Base-by-base conservation (phyloP, 1,140 invertebrate genomes). In the Leptinotarsa defecta region DNA sequence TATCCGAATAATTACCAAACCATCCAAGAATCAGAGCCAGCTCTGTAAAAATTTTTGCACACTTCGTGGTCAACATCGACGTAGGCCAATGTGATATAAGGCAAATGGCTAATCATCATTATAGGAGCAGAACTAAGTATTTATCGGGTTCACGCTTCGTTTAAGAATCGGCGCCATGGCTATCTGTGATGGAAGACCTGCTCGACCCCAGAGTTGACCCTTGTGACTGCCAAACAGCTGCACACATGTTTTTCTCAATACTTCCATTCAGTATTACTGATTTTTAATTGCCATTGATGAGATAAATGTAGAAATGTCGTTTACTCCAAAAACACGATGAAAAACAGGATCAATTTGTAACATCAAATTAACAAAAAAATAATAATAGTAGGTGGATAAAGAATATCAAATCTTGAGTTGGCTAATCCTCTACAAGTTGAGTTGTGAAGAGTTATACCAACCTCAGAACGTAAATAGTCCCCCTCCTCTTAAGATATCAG, bases 181-280 rank as follows among this genome's bases (percentile, higher is more conserved):
- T 68, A 68, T 68, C 65, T n/a, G 65, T 15, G 24, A 68, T 24
- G 65, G 65, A 24, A 68, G 65, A 68, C 65, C 65, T 68, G 65
- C 22, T 68, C 65, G 65, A 68, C 65, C 65, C 65, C 65, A n/a
- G 43, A 43, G 65, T 68, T 68, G 65, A 68, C 65, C 65, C 65
- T 11, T 24, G 15, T 43, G 65, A 68, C 15, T 68, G 43, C 65
- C 65, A 43, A 68, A 68, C 65, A 68, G 65, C 65, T 68, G 65
- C 65, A 68, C 24, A 43, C 52, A 57, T 34, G 65, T 34, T 34
- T 68, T 68, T 68, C 24, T 24, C 65, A 68, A 68, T 68, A 68
- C 20, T 68, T 43, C 5, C 65, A 68, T 68, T 68, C 65, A 68
- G 24, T 17, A 22, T 8, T 68, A 68, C 65, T 68, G 65, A 68